phyloP scores from a whole-genome alignment of 2,797 vertebrate species.

The Rhinatrema bivittatum region DNA sequence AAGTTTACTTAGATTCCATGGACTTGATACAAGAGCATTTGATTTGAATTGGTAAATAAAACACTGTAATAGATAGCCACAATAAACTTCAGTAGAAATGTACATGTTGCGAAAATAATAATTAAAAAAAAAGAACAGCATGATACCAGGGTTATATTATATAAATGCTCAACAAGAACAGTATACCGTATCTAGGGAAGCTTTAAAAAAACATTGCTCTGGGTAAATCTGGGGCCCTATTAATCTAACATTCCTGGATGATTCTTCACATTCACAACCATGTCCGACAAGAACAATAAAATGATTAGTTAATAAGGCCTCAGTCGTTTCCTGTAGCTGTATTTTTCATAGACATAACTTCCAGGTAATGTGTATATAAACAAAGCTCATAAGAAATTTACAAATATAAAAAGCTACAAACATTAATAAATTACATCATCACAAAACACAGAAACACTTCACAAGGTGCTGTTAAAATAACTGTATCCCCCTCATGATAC shows the following conservation, averaged over 20 bases:
- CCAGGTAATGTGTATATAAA: conserved; percentile 88
- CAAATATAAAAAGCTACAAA: conserved; percentile 99
- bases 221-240: conserved; percentile 47
- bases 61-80: conserved; percentile 78
- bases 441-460: conserved; percentile 98
- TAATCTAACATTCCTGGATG: conserved; percentile 40
- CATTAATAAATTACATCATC: conserved; percentile 99
- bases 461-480: conserved; percentile 99
- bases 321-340: conserved; percentile 50
- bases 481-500: conserved; percentile 79
- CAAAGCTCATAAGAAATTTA: conserved; percentile 96
- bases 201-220: conserved; percentile 36
- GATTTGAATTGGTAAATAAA: conserved; percentile 81
- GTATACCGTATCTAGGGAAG: conserved; percentile 37
- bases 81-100: conserved; percentile 82
- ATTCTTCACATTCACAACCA: conserved; percentile 20
- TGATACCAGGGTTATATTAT: conserved; percentile 57
- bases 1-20: conserved; percentile 71
- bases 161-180: conserved; percentile 58
- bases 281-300: conserved; percentile 30
- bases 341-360: conserved; percentile 62
- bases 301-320: conserved; percentile 49
- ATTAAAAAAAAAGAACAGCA: conserved; percentile 59
- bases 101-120: conserved; percentile 77
- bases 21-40: conserved; percentile 73